Evolutionary conservation across 2,797 vertebrate genomes (phyloP).

Genomic region (Trachurus trachurus): DNA sequence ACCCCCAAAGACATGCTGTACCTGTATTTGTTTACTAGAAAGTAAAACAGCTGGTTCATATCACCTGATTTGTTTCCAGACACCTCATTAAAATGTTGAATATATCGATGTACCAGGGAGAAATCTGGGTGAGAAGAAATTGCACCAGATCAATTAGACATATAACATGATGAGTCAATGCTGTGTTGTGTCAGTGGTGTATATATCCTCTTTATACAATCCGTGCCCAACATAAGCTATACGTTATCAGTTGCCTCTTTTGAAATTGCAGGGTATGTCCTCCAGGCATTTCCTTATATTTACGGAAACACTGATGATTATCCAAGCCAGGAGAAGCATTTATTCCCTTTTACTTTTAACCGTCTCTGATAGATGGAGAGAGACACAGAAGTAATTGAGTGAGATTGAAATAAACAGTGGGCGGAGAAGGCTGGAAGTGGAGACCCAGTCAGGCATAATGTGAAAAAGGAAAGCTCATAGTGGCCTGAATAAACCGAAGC

Average conservation of each 20-base stretch:
- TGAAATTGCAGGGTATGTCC: slow-evolving; percentile 18
- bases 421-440: slow-evolving; percentile 21
- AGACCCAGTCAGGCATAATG: slow-evolving; percentile 41
- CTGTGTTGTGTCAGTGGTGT: neutral
- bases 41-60: slow-evolving; percentile 19
- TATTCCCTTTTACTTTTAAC: slow-evolving; percentile 11
- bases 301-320: slow-evolving; percentile 1
- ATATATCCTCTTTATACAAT: neutral
- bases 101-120: slow-evolving; percentile 81
- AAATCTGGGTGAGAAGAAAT: slow-evolving; percentile 65
- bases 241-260: neutral
- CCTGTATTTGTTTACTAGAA: slow-evolving; percentile 21
- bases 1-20: neutral
- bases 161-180: neutral
- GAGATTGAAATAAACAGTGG: slow-evolving; percentile 38
- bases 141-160: slow-evolving; percentile 18
- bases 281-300: slow-evolving; percentile 1
- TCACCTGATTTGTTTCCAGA: slow-evolving; percentile 82
- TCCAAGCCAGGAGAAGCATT: neutral
- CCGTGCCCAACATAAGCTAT: neutral
- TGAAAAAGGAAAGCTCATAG: slow-evolving; percentile 51
- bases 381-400: slow-evolving; percentile 3
- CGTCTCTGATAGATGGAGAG: neutral
- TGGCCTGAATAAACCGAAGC: slow-evolving; percentile 55
- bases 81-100: slow-evolving; percentile 82